These are phyloP conservation scores for Didymodactylos carnosus DNA, from an alignment of 2,888 invertebrate species.

Conservation along the genomic window DNA sequence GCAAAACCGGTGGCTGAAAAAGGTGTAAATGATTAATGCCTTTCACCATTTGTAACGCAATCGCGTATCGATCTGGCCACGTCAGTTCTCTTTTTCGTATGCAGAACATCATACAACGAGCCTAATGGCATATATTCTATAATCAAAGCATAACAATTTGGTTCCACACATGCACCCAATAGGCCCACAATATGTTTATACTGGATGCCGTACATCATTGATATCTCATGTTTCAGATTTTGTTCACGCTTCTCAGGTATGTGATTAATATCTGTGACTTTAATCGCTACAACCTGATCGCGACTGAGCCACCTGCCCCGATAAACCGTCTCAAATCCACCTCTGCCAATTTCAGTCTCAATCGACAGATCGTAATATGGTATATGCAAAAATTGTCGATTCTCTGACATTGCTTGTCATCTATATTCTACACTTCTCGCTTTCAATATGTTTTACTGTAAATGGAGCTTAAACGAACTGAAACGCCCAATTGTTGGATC, in stretches of 20 bases:
- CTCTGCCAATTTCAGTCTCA: no score
- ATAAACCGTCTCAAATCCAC: neutral
- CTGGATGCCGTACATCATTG: neutral
- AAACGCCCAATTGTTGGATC: no score
- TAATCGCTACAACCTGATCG: neutral
- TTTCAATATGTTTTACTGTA: no score
- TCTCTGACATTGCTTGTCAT: no score
- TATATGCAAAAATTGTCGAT: no score
- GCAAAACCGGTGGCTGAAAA: constrained; percentile 18
- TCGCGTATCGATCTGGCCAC: constrained; percentile 17
- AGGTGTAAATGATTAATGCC: constrained; percentile 21
- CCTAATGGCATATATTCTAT: constrained; percentile 21
- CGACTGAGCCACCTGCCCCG: neutral
- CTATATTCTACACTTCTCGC: no score
- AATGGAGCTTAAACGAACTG: no score
- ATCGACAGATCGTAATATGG: no score
- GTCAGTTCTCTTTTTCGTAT: constrained; percentile 16
- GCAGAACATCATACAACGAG: constrained; percentile 17
- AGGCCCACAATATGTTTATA: constrained; percentile 18
- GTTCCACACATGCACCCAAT: constrained; percentile 18
- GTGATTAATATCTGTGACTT: neutral
- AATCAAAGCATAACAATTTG: constrained; percentile 18
- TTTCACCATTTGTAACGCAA: constrained; percentile 17
- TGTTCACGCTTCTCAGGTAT: neutral
- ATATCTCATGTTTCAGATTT: neutral